Conservation (phyloP, 2,113 vertebrate genomes). For the Pleuronectes platessa region DNA sequence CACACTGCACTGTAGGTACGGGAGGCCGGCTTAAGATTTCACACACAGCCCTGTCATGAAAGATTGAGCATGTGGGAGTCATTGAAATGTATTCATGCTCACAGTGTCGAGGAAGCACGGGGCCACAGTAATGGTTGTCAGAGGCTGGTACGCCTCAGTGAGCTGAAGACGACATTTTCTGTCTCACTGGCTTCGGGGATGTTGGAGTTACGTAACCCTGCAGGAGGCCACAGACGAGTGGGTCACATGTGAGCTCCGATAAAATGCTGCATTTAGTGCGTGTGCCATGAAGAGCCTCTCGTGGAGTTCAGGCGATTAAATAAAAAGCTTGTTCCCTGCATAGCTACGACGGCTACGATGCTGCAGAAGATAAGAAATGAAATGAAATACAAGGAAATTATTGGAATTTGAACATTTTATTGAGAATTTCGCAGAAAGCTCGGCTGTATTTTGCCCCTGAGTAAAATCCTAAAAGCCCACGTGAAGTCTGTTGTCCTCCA, state of each 20-base stretch:
- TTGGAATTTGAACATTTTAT: background rate
- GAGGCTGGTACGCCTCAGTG: slow-evolving; percentile 76
- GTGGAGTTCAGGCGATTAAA: slow-evolving; percentile 30
- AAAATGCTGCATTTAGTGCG: slow-evolving; percentile 67
- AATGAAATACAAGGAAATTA: background rate
- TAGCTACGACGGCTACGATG: background rate
- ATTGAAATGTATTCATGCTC: slow-evolving; percentile 80
- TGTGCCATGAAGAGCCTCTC: slow-evolving; percentile 46
- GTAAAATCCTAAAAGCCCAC: slow-evolving; percentile 2
- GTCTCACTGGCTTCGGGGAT: slow-evolving; percentile 77
- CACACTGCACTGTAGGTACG: slow-evolving; percentile 44
- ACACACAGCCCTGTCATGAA: slow-evolving; percentile 73
- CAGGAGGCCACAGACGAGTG: slow-evolving; percentile 74
- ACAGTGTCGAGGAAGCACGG: slow-evolving; percentile 72
- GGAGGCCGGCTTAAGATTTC: slow-evolving; percentile 69
- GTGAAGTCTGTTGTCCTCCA: slow-evolving; percentile 15
- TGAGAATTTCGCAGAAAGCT: no score
- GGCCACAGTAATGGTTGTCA: slow-evolving; percentile 78
- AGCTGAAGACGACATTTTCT: slow-evolving; percentile 81
- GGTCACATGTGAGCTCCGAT: slow-evolving; percentile 70
- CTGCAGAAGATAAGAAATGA: background rate
- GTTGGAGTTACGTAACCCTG: slow-evolving; percentile 79
- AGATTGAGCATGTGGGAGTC: slow-evolving; percentile 78
- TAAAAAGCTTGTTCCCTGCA: slow-evolving; percentile 14
- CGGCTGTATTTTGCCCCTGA: slow-evolving; percentile 15